Base-by-base conservation (phyloP, 2,888 invertebrate species). In the Temnothorax rugatulus region DNA sequence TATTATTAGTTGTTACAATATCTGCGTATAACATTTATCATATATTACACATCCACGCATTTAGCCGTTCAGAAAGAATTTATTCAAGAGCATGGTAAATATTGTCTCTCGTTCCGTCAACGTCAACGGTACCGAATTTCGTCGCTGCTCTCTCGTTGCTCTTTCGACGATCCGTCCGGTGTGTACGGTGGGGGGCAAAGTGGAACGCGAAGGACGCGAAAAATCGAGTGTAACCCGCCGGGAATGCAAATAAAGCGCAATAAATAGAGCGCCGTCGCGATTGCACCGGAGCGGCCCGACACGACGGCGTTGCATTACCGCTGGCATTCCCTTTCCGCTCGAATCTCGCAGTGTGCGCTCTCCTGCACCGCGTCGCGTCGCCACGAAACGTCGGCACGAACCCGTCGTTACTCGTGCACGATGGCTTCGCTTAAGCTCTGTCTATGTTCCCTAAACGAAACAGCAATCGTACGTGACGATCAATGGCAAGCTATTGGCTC, bases 241-340 rank as follows among this genome's bases (percentile, higher is more conserved):
- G 66, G 90, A 91, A 91, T 91, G 91, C 88, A 90, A 92, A 92
- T 92, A 91, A 88, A 90, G 87, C 66, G 87, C 86, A 86, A 89
- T 91, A 88, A 86, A 90, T 89, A 86, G 86, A 86, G 63, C 81
- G 59, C 52, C 76, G 71, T 75, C 75, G 83, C 84, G 84, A 90
- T 88, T 86, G 84, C 84, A 83, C 44, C 64, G 64, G 73, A 61
- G 83, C 85, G 83, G 74, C 66, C 47, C 66, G 47, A 47, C 66
- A 59, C 69, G 71, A 71, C 85, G 83, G 68, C 29, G 57, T 71
- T 82, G 18, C 61, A 44, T 25, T 25, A 11, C 59, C 44, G 57
- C 41, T 9, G n/a, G 38, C 50, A 57, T 41, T 54, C 52, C 15
- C 68, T 54, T 44, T 44, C n/a, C 66, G 15, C 38, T 7, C 18